These are phyloP conservation scores for Styela clava DNA, from an alignment of 23 tunicate genomes.

Conservation along the genomic window DNA sequence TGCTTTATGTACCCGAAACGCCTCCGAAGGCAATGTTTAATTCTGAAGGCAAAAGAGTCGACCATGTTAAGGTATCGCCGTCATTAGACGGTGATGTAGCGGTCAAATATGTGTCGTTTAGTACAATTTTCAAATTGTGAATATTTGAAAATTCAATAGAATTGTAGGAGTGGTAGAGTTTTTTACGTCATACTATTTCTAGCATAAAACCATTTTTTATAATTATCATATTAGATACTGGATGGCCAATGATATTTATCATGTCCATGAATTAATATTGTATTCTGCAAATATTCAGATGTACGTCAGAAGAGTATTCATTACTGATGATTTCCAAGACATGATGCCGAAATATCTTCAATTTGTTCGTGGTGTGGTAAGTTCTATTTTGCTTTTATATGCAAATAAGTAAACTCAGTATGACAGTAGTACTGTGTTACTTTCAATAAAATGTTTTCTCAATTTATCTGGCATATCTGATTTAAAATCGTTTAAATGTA, in stretches of 20 bases:
- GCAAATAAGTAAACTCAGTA: no score
- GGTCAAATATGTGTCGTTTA: neutral
- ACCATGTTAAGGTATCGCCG: constrained; percentile 80
- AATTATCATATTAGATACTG: no score
- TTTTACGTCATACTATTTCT: no score
- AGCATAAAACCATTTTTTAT: no score
- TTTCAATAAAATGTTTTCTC: neutral
- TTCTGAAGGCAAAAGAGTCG: constrained; percentile 58
- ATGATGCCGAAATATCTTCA: constrained; percentile 99
- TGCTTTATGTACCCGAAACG: constrained; percentile 76
- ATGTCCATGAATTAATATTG: no score
- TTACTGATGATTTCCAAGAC: constrained; percentile 99
- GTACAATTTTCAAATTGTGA: neutral
- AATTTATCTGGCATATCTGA: no score
- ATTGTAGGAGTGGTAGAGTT: no score
- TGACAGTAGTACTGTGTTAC: no score
- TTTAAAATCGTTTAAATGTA: neutral
- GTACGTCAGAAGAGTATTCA: constrained; percentile 99
- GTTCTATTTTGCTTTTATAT: neutral
- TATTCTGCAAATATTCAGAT: constrained; percentile 59
- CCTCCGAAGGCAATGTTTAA: constrained; percentile 86
- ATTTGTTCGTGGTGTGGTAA: constrained; percentile 97
- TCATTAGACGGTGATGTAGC: neutral
- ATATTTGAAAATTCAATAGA: neutral
- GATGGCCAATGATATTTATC: no score